Conservation (phyloP, 2,888 invertebrate species). For the Tinea trinotella region DNA sequence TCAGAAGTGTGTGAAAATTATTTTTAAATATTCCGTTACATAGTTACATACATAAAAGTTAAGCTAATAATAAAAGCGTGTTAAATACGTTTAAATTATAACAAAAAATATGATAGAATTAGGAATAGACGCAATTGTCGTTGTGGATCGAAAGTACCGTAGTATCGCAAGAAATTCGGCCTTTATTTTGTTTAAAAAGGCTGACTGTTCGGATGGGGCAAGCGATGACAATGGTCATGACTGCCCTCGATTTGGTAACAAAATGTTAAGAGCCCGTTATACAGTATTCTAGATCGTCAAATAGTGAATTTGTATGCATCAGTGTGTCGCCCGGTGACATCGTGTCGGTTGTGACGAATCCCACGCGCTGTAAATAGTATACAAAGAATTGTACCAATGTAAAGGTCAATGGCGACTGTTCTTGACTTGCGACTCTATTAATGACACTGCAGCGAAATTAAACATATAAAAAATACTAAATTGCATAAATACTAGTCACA, state of each 20-base stretch:
- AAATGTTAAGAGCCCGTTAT: neutral
- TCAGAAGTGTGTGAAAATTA: too few species aligned
- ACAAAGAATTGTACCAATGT: conserved; percentile 10
- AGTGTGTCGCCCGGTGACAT: neutral
- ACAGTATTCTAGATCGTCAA: neutral
- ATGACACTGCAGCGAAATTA: neutral
- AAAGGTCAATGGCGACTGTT: conserved; percentile 10
- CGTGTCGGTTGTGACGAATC: too few species aligned
- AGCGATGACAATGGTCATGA: conserved; percentile 5
- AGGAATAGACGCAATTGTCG: neutral
- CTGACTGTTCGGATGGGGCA: neutral
- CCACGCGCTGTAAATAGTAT: conserved; percentile 10
- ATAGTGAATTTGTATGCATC: conserved; percentile 1
- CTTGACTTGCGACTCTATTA: conserved; percentile 1
- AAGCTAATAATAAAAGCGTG: too few species aligned
- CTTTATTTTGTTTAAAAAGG: neutral
- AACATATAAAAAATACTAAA: neutral
- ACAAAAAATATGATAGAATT: neutral
- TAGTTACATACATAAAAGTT: too few species aligned
- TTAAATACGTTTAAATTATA: neutral
- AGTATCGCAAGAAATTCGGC: conserved; percentile 1
- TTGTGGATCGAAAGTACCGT: conserved; percentile 5
- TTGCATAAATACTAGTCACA: neutral
- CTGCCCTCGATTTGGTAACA: conserved; percentile 7
- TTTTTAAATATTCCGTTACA: too few species aligned